phyloP scores from a whole-genome alignment of 1,140 invertebrate genomes.

The Cydia splendana region DNA sequence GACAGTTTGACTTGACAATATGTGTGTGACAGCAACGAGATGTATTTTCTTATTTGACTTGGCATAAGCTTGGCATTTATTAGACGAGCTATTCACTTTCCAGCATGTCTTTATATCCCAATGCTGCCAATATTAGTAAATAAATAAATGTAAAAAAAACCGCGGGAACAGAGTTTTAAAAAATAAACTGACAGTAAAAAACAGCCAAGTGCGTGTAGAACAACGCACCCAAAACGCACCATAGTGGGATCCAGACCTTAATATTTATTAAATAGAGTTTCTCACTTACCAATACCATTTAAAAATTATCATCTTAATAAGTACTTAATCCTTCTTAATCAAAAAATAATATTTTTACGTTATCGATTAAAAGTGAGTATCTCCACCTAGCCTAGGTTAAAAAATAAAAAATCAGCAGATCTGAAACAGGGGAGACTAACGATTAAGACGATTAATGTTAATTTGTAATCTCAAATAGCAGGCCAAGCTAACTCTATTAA shows the following conservation, averaged over 20 bases:
- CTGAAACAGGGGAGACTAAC: too few species aligned
- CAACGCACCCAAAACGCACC: background rate
- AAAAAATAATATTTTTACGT: too few species aligned
- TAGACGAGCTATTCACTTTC: background rate
- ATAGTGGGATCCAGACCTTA: background rate
- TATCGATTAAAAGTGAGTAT: too few species aligned
- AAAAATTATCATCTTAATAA: too few species aligned
- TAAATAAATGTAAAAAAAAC: background rate
- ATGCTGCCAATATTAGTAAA: background rate
- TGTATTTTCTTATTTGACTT: constrained; percentile 14
- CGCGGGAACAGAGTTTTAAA: background rate
- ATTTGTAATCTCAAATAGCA: too few species aligned
- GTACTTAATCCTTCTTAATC: too few species aligned
- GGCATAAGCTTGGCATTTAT: background rate
- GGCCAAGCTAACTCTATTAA: too few species aligned
- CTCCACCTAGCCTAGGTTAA: too few species aligned
- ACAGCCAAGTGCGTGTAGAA: background rate
- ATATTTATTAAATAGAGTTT: background rate
- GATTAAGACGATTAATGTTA: too few species aligned
- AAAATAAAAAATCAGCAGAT: too few species aligned
- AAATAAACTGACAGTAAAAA: background rate
- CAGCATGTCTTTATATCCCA: background rate
- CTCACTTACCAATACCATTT: background rate
- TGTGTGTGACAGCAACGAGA: background rate
- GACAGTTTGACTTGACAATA: constrained; percentile 2